phyloP scores from a whole-genome alignment of 2,113 vertebrate genomes.

The Sphaerodactylus townsendi region DNA sequence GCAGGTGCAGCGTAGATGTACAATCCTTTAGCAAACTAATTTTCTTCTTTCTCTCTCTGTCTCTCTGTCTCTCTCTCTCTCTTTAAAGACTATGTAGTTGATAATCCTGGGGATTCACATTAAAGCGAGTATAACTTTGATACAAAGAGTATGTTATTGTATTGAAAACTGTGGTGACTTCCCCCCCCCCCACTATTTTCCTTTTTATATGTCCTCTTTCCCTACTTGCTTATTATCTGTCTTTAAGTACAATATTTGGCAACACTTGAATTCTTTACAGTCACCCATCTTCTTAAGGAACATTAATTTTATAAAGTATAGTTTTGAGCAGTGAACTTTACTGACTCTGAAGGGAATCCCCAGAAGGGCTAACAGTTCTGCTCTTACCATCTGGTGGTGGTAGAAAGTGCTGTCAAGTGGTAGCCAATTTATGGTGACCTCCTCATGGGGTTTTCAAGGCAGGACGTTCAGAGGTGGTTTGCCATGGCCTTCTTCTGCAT shows the following conservation, averaged over 20 bases:
- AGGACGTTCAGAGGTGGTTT: too few relatives aligned
- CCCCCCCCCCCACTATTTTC: constrained; percentile 14
- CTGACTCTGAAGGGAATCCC: neutral
- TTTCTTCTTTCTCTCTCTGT: constrained; percentile 31
- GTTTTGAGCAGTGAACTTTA: constrained; percentile 11
- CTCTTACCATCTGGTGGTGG: neutral
- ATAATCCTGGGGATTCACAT: constrained; percentile 47
- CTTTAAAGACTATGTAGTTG: constrained; percentile 34
- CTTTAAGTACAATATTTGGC: constrained; percentile 12
- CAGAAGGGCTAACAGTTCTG: neutral
- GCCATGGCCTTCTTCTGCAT: too few relatives aligned
- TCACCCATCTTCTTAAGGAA: neutral
- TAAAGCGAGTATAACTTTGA: constrained; percentile 47
- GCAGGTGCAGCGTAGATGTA: constrained; percentile 15
- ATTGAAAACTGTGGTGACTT: constrained; percentile 38
- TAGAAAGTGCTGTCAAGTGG: too few relatives aligned
- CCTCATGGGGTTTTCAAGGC: too few relatives aligned
- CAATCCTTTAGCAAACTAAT: constrained; percentile 9
- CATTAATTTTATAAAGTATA: constrained; percentile 7
- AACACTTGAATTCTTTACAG: constrained; percentile 13
- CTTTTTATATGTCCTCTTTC: constrained; percentile 13
- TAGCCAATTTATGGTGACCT: too few relatives aligned
- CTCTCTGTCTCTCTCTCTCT: constrained; percentile 9
- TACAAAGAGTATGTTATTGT: constrained; percentile 40
- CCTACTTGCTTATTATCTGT: constrained; percentile 5